Conservation (phyloP, 2,888 invertebrate species). For the Apocheima hispidaria region DNA sequence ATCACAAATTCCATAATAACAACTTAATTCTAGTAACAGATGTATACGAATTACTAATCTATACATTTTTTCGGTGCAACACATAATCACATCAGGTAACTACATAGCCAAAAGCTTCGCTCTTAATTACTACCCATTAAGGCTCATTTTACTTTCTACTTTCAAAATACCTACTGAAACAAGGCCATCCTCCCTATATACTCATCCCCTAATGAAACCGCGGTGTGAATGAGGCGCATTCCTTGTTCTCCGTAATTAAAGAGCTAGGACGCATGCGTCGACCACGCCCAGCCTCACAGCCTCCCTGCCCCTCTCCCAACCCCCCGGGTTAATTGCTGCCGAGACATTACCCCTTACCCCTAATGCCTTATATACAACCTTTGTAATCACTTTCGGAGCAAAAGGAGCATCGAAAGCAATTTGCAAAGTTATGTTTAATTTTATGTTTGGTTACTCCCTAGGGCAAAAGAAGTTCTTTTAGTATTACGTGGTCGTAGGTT, state of each 20-base stretch:
- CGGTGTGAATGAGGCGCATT: slow-evolving; percentile 75
- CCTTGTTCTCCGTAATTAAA: slow-evolving; percentile 80
- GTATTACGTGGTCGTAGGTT: too few relatives aligned
- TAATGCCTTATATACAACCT: slow-evolving; percentile 73
- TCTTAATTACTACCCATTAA: slow-evolving; percentile 51
- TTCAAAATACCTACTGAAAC: slow-evolving; percentile 32
- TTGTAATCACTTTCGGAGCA: slow-evolving; percentile 48
- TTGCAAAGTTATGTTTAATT: slow-evolving; percentile 24
- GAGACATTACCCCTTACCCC: slow-evolving; percentile 84
- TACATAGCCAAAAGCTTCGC: slow-evolving; percentile 13
- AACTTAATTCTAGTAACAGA: too few relatives aligned
- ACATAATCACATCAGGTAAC: background rate
- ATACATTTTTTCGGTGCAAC: background rate
- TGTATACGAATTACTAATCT: background rate
- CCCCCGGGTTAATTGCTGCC: slow-evolving; percentile 78
- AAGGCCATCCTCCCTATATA: slow-evolving; percentile 40
- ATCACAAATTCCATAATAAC: too few relatives aligned
- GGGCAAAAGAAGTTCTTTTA: background rate
- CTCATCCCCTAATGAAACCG: slow-evolving; percentile 72
- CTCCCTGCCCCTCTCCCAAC: slow-evolving; percentile 66
- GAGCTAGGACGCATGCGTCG: slow-evolving; percentile 75
- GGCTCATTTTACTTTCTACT: slow-evolving; percentile 49
- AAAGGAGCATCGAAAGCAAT: slow-evolving; percentile 31
- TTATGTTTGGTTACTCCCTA: slow-evolving; percentile 19
- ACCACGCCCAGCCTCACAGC: slow-evolving; percentile 82